These are phyloP conservation scores for Tursiops truncatus DNA, from an alignment of 2,113 vertebrate genomes.

Conservation along the genomic window DNA sequence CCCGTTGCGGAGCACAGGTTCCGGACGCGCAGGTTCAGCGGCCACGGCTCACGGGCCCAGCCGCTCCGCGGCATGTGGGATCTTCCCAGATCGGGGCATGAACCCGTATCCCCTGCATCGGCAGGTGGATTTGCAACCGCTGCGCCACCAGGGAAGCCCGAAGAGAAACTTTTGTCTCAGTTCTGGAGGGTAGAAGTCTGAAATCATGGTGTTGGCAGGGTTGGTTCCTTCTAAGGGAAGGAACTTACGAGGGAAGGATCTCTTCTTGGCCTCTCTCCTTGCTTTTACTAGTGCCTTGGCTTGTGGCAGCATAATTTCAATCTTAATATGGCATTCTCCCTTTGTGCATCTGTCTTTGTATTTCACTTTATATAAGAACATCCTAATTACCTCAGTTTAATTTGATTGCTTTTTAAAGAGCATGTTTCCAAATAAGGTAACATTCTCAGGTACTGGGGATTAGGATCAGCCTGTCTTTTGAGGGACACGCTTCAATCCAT, in stretches of 20 bases:
- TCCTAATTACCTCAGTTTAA: neutral
- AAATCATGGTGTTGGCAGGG: neutral
- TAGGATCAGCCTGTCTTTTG: neutral
- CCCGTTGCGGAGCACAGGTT: no score
- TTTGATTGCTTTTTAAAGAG: neutral
- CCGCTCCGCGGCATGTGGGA: no score
- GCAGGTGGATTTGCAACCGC: no score
- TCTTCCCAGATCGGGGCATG: no score
- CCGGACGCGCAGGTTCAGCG: no score
- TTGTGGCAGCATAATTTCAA: neutral
- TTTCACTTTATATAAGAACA: neutral
- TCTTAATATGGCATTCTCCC: neutral
- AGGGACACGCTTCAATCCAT: neutral
- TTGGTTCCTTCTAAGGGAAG: neutral
- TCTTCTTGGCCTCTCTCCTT: neutral
- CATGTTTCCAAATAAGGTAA: neutral
- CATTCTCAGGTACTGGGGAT: neutral
- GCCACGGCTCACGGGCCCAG: no score
- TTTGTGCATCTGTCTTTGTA: neutral
- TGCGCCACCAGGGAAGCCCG: neutral
- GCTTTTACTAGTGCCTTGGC: neutral
- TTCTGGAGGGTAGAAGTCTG: neutral
- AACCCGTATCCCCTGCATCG: no score
- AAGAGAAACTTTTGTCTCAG: neutral
- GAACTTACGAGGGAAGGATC: neutral